Evolutionary conservation across 2,797 vertebrate species (phyloP), one percentile per base, ranked within the genome.

Genomic region (Argya squamiceps): DNA sequence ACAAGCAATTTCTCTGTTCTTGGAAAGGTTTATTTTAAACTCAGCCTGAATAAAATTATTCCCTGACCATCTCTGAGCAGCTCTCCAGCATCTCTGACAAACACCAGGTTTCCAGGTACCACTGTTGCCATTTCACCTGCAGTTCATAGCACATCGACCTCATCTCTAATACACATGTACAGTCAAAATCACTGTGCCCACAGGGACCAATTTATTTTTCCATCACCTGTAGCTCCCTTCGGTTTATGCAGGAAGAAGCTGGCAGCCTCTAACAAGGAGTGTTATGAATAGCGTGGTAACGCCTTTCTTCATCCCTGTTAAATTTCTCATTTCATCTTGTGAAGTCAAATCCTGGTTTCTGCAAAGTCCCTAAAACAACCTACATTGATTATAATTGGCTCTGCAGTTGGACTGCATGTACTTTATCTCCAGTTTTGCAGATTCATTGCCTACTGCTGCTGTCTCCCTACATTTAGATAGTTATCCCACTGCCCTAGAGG

Each of bases 131-230:
- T 85, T 92, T 93, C 76, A 74, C 37, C 27, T 77, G 91, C 89
- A 76, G 94, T 68, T 96, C 63, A 21, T 1, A 73, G 93, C 88
- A 84, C 92, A 67, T 88, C 20, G 17, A 94, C 93, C 93, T 90
- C 93, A 81, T 92, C 93, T 93, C 85, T 95, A 95, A 95, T 89
- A 93, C 93, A 95, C 88, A 50, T 62, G 67, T 79, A 58, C 69
- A 91, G 41, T 83, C 93, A 96, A 91, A 97, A 92, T 94, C 34
- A 12, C 67, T 75, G 90, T 78, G 52, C 96, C 97, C 97, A 63
- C 76, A 81, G 98, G 97, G 97, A 98, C 97, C 96, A 97, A 98
- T 98, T 98, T 98, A 96, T 97, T 98, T 98, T 97, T 97, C 97
- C 94, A 91, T 95, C 97, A 97, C 96, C 98, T 96, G 81, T 97